These are phyloP conservation scores for Argyresthia albistria DNA, from an alignment of 2,888 invertebrate genomes.

Conservation along the genomic window DNA sequence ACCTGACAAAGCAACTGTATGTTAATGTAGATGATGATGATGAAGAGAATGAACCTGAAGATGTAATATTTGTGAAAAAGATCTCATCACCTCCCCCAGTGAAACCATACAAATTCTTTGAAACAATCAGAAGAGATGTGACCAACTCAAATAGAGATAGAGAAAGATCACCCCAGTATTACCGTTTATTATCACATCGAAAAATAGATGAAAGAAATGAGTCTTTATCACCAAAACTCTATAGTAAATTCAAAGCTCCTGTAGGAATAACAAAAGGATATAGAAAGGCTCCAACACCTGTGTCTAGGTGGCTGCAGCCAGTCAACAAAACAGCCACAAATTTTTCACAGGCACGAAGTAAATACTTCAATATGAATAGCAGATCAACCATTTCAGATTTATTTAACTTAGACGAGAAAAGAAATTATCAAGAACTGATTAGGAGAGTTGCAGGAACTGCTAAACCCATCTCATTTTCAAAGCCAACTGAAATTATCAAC, in stretches of 20 bases:
- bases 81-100: constrained; percentile 31
- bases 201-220: constrained; percentile 31
- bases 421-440: constrained; percentile 68
- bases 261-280: constrained; percentile 50
- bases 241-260: constrained; percentile 44
- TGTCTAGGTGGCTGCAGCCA: constrained; percentile 47
- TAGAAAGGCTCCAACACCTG: constrained; percentile 32
- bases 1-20: constrained; percentile 30
- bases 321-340: constrained; percentile 23
- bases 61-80: constrained; percentile 54
- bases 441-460: constrained; percentile 39
- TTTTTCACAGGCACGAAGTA: constrained; percentile 31
- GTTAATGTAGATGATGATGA: constrained; percentile 39
- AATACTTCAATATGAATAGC: constrained; percentile 37
- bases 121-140: constrained; percentile 23
- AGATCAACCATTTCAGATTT: constrained; percentile 58
- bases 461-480: constrained; percentile 27
- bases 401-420: constrained; percentile 71
- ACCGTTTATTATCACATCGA: constrained; percentile 26
- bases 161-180: constrained; percentile 21
- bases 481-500: constrained; percentile 36
- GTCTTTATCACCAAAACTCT: constrained; percentile 34
- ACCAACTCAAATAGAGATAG: constrained; percentile 25
- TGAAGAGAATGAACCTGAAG: constrained; percentile 34
- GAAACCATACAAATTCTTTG: constrained; percentile 40